Base-by-base conservation (phyloP, 2,113 vertebrate species). In the Struthidea cinerea region DNA sequence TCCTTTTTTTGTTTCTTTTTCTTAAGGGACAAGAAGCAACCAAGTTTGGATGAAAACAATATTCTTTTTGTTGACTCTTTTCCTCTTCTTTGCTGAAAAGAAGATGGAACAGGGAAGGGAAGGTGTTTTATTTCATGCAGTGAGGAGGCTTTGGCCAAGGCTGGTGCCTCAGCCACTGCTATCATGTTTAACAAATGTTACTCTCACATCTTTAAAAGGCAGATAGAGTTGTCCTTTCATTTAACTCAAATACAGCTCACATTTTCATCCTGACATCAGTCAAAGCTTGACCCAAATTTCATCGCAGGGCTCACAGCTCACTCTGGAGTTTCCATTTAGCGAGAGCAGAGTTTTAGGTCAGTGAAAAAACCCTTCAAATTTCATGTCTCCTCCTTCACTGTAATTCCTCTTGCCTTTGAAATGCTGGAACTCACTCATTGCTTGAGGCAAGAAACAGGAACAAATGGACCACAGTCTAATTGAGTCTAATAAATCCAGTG, bases 401-500 rank as follows among this genome's bases (percentile, higher is more conserved):
- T 42, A 67, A 91, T 83, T 93, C 92, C 77, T 47, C 70, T 67
- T 59, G 81, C 70, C 33, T 94, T 52, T 92, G 84, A 94, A 91
- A 94, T 42, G 83, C 44, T 90, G 84, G 63, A 96, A 93, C 80
- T 65, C 57, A 83, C 32, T 76, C 28, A 10, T 82, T 80, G 75
- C 95, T 83, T 16, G 78, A 87, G 75, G 89, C 87, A 70, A 89
- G 67, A 67, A 74, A 79, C 33, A 39, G 39, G 71, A 95, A 87
- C 70, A 93, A 96, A 94, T 53, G 55, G 79, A 73, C 77, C 32
- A 9, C 11, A 6, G 42, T 21, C 71, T 96, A 94, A 96, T 84
- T 94, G 94, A 80, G 42, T 60, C 71, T 93, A 77, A 95, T 94
- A 96, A 94, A 94, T 96, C 70, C 84, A 74, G 13, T 90, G 76